Evolutionary conservation across 2,888 invertebrate species (phyloP).

Genomic region (Acanthacorydalis orientalis): DNA sequence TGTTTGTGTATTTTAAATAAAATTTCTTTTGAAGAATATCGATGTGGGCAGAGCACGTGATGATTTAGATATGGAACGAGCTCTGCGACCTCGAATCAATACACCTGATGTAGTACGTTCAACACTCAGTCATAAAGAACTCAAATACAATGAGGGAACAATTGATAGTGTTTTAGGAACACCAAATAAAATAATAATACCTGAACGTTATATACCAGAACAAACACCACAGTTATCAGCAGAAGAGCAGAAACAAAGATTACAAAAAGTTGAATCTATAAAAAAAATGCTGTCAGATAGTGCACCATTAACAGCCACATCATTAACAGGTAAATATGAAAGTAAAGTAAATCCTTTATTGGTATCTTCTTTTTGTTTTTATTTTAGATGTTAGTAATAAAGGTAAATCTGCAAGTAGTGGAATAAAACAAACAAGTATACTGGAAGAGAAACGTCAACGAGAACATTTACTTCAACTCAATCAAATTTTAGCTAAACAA

Average conservation of each 20-base stretch:
- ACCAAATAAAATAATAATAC: slow-evolving; percentile 80
- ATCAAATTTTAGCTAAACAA: slow-evolving; percentile 83
- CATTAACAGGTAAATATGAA: slow-evolving; percentile 14
- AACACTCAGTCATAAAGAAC: slow-evolving; percentile 46
- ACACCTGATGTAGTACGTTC: slow-evolving; percentile 80
- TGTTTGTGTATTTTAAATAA: background rate
- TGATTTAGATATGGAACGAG: slow-evolving; percentile 76
- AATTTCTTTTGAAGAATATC: slow-evolving; percentile 17
- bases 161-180: slow-evolving; percentile 76
- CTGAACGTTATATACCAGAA: slow-evolving; percentile 83
- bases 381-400: background rate
- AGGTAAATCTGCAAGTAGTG: background rate
- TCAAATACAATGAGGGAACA: slow-evolving; percentile 58
- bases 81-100: slow-evolving; percentile 53
- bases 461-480: slow-evolving; percentile 75
- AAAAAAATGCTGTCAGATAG: slow-evolving; percentile 77
- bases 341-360: background rate
- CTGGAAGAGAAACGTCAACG: slow-evolving; percentile 72
- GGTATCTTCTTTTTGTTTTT: background rate
- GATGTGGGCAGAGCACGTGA: slow-evolving; percentile 50
- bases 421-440: slow-evolving; percentile 17
- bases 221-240: slow-evolving; percentile 72
- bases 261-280: slow-evolving; percentile 79
- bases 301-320: slow-evolving; percentile 26
- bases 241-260: slow-evolving; percentile 67